Base-by-base conservation (phyloP, 2,797 vertebrate species). In the Spinus olivaceus region DNA sequence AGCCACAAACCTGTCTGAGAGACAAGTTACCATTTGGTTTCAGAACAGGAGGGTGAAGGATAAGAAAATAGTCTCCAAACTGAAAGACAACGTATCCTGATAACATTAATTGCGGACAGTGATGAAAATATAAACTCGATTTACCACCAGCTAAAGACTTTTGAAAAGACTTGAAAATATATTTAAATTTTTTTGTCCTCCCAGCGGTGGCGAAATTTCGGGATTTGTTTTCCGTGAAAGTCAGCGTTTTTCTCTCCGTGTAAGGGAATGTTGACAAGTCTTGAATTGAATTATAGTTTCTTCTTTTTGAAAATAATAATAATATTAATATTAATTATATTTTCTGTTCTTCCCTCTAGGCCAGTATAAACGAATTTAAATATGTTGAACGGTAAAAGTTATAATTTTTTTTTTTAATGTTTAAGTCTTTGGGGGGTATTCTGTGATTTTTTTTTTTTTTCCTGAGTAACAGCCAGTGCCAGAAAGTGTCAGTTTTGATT, bases 1-100 rank as follows among this genome's bases (percentile, higher is more conserved):
- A 94, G 98, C 98, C 96, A 98, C 98, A 88, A 98, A 97, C 95
- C 98, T 99, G 93, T 98, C 99, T 19, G 98, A 98, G 86, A 98
- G 98, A 98, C 98, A 99, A 98, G 98, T 98, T 84, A 98, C 98
- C 95, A 98, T 99, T 97, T 99, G 99, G 99, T 99, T 99, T 98
- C 98, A 98, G 96, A 98, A 98, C 91, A 98, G 98, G 93, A 98
- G 98, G 86, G 98, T 99, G 92, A 99, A 99, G 94, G 98, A 99
- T 88, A 99, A 98, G 98, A 98, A 98, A 96, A 98, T 98, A 63
- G 98, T 98, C 94, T 98, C 98, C 90, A 98, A 98, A 95, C 97
- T 98, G 94, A 98, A 98, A 97, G 98, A 98, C 81, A 98, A 95
- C 30, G 98, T 98, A 56, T 98, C 98, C 81, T 98, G 97, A 98